phyloP scores from a whole-genome alignment of 2,888 invertebrate genomes.

The Netelia melanura region DNA sequence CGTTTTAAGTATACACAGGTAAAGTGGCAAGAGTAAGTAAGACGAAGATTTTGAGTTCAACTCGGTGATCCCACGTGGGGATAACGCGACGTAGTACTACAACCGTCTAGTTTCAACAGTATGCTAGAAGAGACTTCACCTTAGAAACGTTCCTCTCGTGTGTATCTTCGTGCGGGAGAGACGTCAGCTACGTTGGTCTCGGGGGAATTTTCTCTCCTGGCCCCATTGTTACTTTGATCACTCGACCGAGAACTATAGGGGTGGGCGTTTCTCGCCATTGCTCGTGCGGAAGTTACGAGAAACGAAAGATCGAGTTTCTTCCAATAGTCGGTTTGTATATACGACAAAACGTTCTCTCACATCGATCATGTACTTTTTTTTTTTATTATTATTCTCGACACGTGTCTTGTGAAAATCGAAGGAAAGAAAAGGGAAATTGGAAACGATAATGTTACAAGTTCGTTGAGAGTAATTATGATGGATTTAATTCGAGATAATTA shows the following conservation, averaged over 20 bases:
- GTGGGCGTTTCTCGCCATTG: slow-evolving; percentile 22
- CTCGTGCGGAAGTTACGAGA: slow-evolving; percentile 49
- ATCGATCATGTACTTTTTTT: not conserved
- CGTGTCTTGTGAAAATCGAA: not conserved
- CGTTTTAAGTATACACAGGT: slow-evolving; percentile 30
- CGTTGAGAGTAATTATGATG: too few species aligned
- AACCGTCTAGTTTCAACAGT: slow-evolving; percentile 32
- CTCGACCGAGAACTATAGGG: slow-evolving; percentile 48
- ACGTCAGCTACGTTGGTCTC: slow-evolving; percentile 35
- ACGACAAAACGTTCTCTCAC: not conserved
- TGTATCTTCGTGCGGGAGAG: slow-evolving; percentile 2
- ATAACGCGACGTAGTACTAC: slow-evolving; percentile 54
- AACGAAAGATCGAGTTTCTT: slow-evolving; percentile 50
- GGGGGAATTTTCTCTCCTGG: slow-evolving; percentile 12
- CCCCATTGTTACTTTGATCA: slow-evolving; percentile 66
- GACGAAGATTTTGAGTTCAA: slow-evolving; percentile 47
- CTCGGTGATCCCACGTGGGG: slow-evolving; percentile 51
- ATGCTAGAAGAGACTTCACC: not conserved
- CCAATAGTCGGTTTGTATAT: slow-evolving; percentile 20
- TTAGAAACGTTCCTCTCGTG: not conserved
- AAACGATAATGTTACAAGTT: too few species aligned
- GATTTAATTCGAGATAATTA: too few species aligned
- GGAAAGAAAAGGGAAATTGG: not conserved
- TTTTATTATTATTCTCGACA: not conserved
- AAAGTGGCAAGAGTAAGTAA: slow-evolving; percentile 3